Percentiles rank a stretch among this genome's conserved stretches.
These are phyloP conservation scores for Trichomycterus rosablanca DNA, from an alignment of 2,113 vertebrate species.

Conservation along the genomic window DNA sequence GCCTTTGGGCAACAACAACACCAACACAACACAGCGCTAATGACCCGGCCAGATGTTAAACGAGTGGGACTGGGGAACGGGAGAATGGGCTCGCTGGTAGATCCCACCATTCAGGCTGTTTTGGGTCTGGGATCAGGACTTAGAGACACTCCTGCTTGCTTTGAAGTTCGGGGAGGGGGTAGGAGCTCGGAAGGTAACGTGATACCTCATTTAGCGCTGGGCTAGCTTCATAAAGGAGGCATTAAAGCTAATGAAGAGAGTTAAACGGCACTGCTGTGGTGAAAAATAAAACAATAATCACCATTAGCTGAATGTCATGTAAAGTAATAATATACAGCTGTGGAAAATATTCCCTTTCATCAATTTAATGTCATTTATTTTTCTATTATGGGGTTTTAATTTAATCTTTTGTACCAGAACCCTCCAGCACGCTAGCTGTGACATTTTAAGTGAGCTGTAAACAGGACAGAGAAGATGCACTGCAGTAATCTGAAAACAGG, in stretches of 20 bases:
- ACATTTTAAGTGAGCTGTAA: too few relatives aligned
- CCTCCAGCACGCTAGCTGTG: too few relatives aligned
- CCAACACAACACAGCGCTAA: conserved; percentile 35
- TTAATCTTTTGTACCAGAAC: too few relatives aligned
- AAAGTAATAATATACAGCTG: too few relatives aligned
- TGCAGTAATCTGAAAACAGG: too few relatives aligned
- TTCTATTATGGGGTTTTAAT: too few relatives aligned
- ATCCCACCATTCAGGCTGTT: conserved; percentile 9
- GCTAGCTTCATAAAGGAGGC: background rate
- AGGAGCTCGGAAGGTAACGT: background rate
- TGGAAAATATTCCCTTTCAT: too few relatives aligned
- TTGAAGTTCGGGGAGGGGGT: conserved; percentile 1
- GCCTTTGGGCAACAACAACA: too few relatives aligned
- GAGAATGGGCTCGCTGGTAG: conserved; percentile 3
- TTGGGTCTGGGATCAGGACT: conserved; percentile 5
- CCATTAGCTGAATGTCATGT: too few relatives aligned
- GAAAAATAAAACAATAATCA: too few relatives aligned
- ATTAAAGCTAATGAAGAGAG: background rate
- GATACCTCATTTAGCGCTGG: conserved; percentile 3
- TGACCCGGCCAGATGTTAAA: conserved; percentile 38
- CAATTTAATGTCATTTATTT: too few relatives aligned
- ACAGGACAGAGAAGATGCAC: too few relatives aligned
- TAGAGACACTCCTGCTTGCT: background rate
- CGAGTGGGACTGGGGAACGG: background rate
- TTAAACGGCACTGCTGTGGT: background rate